Conservation (phyloP, 2,888 invertebrate species). For the Phasia obesa region DNA sequence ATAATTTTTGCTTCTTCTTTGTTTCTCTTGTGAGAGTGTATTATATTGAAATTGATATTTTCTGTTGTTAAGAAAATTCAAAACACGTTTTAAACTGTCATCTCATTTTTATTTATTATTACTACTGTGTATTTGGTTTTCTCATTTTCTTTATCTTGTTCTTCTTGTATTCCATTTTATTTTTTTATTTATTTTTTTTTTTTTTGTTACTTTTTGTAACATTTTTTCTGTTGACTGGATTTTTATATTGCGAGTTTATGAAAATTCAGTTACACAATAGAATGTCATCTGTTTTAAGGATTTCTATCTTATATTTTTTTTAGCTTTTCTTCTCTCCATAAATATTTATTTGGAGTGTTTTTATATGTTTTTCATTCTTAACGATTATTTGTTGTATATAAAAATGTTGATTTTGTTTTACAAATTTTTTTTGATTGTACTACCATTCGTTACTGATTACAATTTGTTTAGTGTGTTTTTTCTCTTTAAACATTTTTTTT, state of each 20-base stretch:
- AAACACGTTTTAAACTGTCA: conserved; percentile 47
- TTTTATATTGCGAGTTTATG: conserved; percentile 20
- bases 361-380: conserved; percentile 20
- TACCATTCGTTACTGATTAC: conserved; percentile 45
- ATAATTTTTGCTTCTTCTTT: not conserved
- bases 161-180: too few relatives aligned
- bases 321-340: conserved; percentile 5
- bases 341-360: conserved; percentile 42
- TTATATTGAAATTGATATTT: not conserved
- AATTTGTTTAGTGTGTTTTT: conserved; percentile 34
- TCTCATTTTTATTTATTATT: conserved; percentile 22
- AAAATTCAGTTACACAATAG: conserved; percentile 38
- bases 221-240: conserved; percentile 30
- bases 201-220: conserved; percentile 14
- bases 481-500: not conserved
- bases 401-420: conserved; percentile 42
- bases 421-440: not conserved
- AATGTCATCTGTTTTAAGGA: conserved; percentile 60
- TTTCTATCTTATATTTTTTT: conserved; percentile 41
- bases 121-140: conserved; percentile 27
- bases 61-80: conserved; percentile 18
- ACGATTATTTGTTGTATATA: conserved; percentile 49
- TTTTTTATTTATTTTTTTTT: too few relatives aligned
- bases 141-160: conserved; percentile 7
- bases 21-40: not conserved